phyloP scores from a whole-genome alignment of 2,113 vertebrate species.

The Illadopsis cleaveri region DNA sequence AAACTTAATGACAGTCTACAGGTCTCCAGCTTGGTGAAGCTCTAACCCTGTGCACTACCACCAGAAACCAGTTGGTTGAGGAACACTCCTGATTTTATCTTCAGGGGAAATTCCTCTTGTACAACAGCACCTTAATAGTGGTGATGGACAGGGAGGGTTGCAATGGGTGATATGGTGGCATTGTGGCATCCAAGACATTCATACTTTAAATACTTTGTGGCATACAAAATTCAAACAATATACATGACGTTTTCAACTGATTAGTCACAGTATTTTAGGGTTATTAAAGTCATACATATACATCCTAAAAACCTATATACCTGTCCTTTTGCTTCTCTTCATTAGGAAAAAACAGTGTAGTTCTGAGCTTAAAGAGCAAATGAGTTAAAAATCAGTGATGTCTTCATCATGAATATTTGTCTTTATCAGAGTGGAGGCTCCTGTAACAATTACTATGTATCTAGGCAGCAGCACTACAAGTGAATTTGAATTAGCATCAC shows the following conservation, averaged over 20 bases:
- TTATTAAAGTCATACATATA: neutral
- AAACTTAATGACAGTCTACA: neutral
- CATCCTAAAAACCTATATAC: neutral
- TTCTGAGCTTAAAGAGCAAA: neutral
- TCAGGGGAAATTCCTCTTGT: neutral
- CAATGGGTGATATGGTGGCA: neutral
- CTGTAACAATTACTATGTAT: slow-evolving; percentile 25
- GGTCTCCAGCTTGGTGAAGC: neutral
- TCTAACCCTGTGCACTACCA: neutral
- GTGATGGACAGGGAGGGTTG: neutral
- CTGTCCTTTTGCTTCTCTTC: neutral
- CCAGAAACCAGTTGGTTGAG: neutral
- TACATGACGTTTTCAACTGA: neutral
- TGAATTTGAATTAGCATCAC: slow-evolving; percentile 33
- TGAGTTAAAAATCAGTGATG: neutral
- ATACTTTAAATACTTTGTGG: neutral
- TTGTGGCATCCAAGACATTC: neutral
- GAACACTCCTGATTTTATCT: neutral
- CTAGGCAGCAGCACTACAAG: slow-evolving; percentile 22
- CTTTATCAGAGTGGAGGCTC: neutral
- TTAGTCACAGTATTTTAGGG: neutral
- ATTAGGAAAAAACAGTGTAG: neutral
- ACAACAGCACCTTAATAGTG: neutral
- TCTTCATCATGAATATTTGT: neutral
- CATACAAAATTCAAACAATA: neutral